These are phyloP conservation scores for Coptodon bakossiorum DNA, from an alignment of 2,113 vertebrate genomes.

Conservation along the genomic window DNA sequence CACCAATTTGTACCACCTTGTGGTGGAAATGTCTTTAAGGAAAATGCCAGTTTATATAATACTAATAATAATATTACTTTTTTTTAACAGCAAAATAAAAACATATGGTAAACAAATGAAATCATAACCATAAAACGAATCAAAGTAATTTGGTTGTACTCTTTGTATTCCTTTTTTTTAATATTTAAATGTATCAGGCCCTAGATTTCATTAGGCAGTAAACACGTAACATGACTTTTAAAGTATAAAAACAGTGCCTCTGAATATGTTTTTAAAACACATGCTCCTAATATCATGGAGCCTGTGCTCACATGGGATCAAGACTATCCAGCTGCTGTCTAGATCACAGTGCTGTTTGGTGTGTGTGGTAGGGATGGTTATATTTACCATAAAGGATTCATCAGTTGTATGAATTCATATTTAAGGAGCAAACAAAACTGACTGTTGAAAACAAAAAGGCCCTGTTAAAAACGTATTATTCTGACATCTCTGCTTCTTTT, in stretches of 20 bases:
- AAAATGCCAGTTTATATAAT: not conserved
- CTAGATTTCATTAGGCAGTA: not conserved
- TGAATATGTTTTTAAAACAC: not conserved
- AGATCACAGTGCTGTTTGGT: not conserved
- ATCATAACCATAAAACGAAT: not conserved
- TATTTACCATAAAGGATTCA: not conserved
- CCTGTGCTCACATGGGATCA: not conserved
- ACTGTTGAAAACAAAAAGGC: not conserved
- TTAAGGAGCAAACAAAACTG: not conserved
- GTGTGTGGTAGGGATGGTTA: not conserved
- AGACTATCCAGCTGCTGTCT: not conserved
- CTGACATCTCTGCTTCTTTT: not conserved
- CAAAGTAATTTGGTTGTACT: not conserved
- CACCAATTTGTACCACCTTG: not conserved
- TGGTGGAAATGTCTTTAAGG: not conserved
- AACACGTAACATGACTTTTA: not conserved
- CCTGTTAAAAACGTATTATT: not conserved
- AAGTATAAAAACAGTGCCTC: not conserved
- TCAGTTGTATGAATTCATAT: not conserved
- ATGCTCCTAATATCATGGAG: not conserved
- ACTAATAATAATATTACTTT: not conserved
- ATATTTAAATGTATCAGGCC: not conserved
- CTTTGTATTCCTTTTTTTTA: not conserved
- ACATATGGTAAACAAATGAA: not conserved
- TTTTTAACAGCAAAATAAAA: not conserved